These are phyloP conservation scores for Xenentodon cancila DNA, from an alignment of 2,797 vertebrate genomes.

Conservation along the genomic window DNA sequence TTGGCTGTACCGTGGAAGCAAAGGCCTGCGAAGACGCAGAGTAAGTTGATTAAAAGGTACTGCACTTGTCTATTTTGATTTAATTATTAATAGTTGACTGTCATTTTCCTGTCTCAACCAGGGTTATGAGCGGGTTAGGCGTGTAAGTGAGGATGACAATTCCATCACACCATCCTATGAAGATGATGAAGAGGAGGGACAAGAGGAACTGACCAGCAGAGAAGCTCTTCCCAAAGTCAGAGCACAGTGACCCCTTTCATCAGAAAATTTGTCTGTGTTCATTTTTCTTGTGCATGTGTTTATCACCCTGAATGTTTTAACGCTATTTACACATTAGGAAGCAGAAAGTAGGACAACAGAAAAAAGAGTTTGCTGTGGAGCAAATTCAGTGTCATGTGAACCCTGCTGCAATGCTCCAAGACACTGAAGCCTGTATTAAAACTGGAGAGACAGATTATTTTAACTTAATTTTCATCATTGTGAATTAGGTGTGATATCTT, in stretches of 20 bases:
- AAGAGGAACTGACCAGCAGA: conserved; percentile 76
- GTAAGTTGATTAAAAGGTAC: conserved; percentile 75
- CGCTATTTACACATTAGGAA: conserved; percentile 1
- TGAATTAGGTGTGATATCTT: conserved; percentile 1
- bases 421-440: conserved; percentile 2
- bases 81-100: conserved; percentile 9
- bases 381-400: conserved; percentile 1
- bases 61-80: neutral
- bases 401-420: neutral
- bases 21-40: conserved; percentile 87
- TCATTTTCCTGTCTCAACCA: conserved; percentile 37
- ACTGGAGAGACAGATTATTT: neutral
- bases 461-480: conserved; percentile 2
- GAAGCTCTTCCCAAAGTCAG: conserved; percentile 84
- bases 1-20: conserved; percentile 90
- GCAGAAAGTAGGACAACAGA: conserved; percentile 8
- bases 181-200: conserved; percentile 87
- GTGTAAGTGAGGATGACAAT: conserved; percentile 93
- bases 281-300: neutral
- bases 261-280: neutral
- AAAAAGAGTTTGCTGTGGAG: neutral
- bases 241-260: conserved; percentile 13
- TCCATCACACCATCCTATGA: conserved; percentile 85
- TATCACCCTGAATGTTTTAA: conserved; percentile 1
- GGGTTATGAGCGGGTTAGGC: conserved; percentile 92